Conservation (phyloP, 2,888 invertebrate species). For the Drosophila lacicola region DNA sequence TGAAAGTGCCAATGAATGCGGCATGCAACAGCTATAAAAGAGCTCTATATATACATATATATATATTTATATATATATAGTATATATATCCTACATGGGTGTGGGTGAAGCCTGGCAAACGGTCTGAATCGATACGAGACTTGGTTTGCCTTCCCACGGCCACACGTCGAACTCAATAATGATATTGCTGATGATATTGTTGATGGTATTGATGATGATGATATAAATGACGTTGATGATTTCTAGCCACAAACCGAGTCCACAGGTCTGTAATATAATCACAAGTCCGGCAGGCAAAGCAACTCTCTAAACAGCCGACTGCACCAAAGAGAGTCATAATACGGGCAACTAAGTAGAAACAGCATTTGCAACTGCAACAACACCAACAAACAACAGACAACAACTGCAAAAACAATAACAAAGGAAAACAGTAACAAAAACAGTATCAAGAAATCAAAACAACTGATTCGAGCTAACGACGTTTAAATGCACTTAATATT, state of each 20-base stretch:
- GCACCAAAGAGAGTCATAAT: slow-evolving; percentile 70
- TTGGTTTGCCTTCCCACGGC: slow-evolving; percentile 68
- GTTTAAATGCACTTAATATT: slow-evolving; percentile 41
- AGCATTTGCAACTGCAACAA: slow-evolving; percentile 53
- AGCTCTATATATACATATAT: background rate
- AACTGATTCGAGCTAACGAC: slow-evolving; percentile 21
- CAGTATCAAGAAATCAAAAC: slow-evolving; percentile 50
- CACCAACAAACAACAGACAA: slow-evolving; percentile 37
- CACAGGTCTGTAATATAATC: slow-evolving; percentile 63
- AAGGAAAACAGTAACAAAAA: slow-evolving; percentile 24
- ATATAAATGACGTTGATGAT: slow-evolving; percentile 28
- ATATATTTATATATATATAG: background rate
- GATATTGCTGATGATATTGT: slow-evolving; percentile 12
- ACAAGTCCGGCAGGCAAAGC: slow-evolving; percentile 49
- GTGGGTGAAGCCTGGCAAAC: slow-evolving; percentile 44
- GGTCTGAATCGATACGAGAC: slow-evolving; percentile 38
- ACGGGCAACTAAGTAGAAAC: slow-evolving; percentile 62
- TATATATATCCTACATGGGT: slow-evolving; percentile 7
- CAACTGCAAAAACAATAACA: slow-evolving; percentile 35
- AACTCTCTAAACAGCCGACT: slow-evolving; percentile 65
- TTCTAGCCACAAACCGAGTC: slow-evolving; percentile 40
- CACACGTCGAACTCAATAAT: slow-evolving; percentile 24
- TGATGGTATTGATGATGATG: slow-evolving; percentile 21
- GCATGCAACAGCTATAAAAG: slow-evolving; percentile 45
- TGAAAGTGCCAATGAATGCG: slow-evolving; percentile 57